Evolutionary conservation across 2,797 vertebrate species (phyloP).

Genomic region (Mus spretus): DNA sequence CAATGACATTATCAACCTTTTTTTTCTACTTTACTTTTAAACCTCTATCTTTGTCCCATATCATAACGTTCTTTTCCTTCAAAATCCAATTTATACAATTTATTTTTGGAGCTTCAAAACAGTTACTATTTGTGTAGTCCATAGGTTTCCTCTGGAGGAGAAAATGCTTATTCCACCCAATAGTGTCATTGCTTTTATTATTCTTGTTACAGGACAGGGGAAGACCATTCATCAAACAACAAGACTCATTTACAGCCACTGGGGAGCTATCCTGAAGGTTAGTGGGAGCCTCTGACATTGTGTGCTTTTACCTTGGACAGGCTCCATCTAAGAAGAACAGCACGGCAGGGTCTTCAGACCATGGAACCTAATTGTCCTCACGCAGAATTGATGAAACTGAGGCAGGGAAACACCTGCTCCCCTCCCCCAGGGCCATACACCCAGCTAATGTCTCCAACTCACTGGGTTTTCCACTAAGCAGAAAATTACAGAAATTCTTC

Average conservation of each 20-base stretch:
- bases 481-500: not conserved
- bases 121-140: slow-evolving; percentile 65
- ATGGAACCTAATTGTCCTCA: not conserved
- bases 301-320: not conserved
- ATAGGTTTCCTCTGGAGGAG: slow-evolving; percentile 80
- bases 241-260: slow-evolving; percentile 48
- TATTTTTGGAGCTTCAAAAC: slow-evolving; percentile 59
- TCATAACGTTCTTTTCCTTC: slow-evolving; percentile 31
- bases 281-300: not conserved
- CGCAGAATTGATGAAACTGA: not conserved
- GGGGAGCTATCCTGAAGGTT: slow-evolving; percentile 33
- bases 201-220: slow-evolving; percentile 79
- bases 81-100: slow-evolving; percentile 26
- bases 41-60: not conserved
- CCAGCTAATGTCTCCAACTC: not conserved
- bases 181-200: slow-evolving; percentile 85
- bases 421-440: not conserved
- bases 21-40: not conserved
- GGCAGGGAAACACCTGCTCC: too few species aligned
- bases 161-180: slow-evolving; percentile 86
- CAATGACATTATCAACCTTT: slow-evolving; percentile 26
- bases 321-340: not conserved
- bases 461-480: not conserved
- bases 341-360: not conserved
- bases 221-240: slow-evolving; percentile 67